Conservation (phyloP, 2,113 vertebrate species). For the Corythornis madagascariensis region DNA sequence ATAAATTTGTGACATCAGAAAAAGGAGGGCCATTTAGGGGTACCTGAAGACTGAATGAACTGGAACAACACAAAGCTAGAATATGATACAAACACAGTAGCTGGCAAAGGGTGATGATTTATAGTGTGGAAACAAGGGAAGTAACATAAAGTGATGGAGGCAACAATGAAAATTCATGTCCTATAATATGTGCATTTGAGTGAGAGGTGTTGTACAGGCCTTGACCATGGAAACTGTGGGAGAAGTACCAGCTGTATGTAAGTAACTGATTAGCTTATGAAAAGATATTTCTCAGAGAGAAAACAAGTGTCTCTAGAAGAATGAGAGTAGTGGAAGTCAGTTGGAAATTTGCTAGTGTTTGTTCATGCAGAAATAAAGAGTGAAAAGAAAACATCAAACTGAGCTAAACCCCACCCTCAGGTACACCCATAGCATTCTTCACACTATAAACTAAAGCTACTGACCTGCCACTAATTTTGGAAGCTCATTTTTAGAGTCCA, state of each 20-base stretch:
- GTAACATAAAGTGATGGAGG: background rate
- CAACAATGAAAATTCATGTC: background rate
- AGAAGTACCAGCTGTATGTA: background rate
- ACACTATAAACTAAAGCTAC: background rate
- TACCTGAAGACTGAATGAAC: background rate
- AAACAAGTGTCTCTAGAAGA: background rate
- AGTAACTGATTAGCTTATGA: background rate
- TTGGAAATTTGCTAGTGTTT: background rate
- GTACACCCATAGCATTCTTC: background rate
- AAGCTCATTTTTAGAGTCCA: background rate
- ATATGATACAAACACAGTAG: background rate
- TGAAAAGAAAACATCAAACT: background rate
- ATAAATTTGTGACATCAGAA: background rate
- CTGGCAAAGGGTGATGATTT: background rate
- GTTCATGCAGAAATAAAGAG: constrained; percentile 21
- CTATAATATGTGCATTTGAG: background rate
- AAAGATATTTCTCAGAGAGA: background rate
- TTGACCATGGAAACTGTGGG: background rate
- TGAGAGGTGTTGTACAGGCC: fast-evolving
- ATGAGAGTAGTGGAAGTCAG: background rate
- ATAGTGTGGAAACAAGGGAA: background rate
- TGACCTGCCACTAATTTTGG: constrained; percentile 1
- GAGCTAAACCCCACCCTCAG: background rate
- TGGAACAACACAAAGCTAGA: background rate
- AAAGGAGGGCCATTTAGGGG: background rate